Conservation (phyloP, 1,140 invertebrate species). For the Mactra quadrangularis region DNA sequence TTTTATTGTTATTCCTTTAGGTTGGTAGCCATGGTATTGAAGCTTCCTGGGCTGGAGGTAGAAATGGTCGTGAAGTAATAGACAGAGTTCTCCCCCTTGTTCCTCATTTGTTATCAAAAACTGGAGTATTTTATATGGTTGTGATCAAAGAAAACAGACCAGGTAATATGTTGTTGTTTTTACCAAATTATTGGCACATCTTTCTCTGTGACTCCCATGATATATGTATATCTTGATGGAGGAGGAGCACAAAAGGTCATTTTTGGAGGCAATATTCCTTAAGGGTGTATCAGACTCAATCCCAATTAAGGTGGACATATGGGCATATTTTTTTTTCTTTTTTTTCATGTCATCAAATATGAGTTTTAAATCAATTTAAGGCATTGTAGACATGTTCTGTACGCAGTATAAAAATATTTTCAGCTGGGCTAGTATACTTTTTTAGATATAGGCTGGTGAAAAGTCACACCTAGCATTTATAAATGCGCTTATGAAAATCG, state of each 20-base stretch:
- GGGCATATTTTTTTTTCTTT: too few species aligned
- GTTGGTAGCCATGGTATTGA: conserved; percentile 77
- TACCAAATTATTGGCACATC: neutral
- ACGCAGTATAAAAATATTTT: too few species aligned
- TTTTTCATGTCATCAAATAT: too few species aligned
- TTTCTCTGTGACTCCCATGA: neutral
- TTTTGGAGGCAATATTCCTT: neutral
- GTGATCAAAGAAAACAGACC: conserved; percentile 93
- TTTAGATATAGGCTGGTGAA: too few species aligned
- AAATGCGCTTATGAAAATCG: too few species aligned
- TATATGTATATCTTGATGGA: neutral
- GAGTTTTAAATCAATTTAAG: too few species aligned
- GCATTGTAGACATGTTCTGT: too few species aligned
- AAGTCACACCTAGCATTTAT: too few species aligned
- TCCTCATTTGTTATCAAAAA: conserved; percentile 87
- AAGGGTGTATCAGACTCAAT: too few species aligned
- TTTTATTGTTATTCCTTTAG: too few species aligned
- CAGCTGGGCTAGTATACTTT: too few species aligned
- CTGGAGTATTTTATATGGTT: conserved; percentile 93
- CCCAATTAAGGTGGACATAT: too few species aligned
- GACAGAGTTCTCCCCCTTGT: conserved; percentile 90
- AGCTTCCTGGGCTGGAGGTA: conserved; percentile 93
- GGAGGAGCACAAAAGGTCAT: neutral
- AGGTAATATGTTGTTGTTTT: conserved; percentile 69
- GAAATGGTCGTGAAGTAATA: conserved; percentile 90